These are phyloP conservation scores for Seira ritae DNA, from an alignment of 2,888 invertebrate species.

Conservation along the genomic window DNA sequence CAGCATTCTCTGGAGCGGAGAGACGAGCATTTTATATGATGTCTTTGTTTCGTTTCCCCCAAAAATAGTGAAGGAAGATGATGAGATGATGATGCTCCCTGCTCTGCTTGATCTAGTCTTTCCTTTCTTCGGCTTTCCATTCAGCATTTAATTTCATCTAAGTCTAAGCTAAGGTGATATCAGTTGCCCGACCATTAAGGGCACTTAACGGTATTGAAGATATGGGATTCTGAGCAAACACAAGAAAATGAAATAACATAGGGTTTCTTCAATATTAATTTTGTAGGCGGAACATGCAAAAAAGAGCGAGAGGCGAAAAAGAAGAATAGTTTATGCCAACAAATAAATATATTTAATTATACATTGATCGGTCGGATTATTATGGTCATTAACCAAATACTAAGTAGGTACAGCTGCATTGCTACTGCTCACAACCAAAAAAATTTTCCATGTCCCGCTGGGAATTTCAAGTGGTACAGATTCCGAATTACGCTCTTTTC, in stretches of 20 bases:
- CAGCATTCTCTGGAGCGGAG: constrained; percentile 67
- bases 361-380: no score
- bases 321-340: no score
- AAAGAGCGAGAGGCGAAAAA: not conserved
- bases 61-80: not conserved
- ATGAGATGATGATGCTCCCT: not conserved
- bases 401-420: no score
- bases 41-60: not conserved
- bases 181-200: constrained; percentile 73
- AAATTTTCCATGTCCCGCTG: no score
- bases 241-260: constrained; percentile 56
- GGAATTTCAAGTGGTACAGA: no score
- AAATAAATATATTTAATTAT: no score
- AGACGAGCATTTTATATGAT: constrained; percentile 26
- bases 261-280: no score
- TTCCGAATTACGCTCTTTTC: no score
- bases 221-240: constrained; percentile 73
- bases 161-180: constrained; percentile 73
- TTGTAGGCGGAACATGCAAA: no score
- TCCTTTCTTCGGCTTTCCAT: not conserved
- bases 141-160: constrained; percentile 73
- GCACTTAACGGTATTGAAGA: constrained; percentile 67
- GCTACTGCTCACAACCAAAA: no score
- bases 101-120: not conserved
- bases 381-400: no score